Evolutionary conservation across 2,888 invertebrate species (phyloP), one percentile per base, ranked within the genome.

Genomic region (Osedax fenrisi): DNA sequence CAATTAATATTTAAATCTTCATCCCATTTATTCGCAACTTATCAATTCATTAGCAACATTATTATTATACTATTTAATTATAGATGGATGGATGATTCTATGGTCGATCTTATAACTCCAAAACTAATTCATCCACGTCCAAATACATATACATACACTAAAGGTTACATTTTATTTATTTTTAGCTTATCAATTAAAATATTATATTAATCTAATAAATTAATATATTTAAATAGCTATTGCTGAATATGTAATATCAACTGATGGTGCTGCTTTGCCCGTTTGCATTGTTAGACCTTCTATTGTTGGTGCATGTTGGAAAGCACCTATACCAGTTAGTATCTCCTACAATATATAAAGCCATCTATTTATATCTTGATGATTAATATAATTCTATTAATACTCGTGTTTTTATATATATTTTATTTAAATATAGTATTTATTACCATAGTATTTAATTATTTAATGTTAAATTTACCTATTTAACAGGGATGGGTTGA

Each of bases 101-200:
- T 84, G 77, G 62, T 86, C n/a, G 80, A 82, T 61, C 74, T 77
- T 68, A 80, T 86, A 59, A 84, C 85, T 0, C 83, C 83, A 2
- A 79, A 81, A 27, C 77, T 87, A 41, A 81, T 86, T 2, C 89
- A 90, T 67, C 88, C 89, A 76, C 87, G 90, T 26, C 92, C 93
- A 0, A 94, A 94, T 80, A 92, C 93, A 0, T 95, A 95, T 80
- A 91, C 91, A 0, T 92, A 91, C 81, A 90, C 92, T 0, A 94
- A 94, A 83, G 41, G 41, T 41, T 41, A 10, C 17, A 41, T 10
- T n/a, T n/a, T n/a, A n/a, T n/a, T n/a, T n/a, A n/a, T n/a, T n/a
- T n/a, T n/a, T n/a, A n/a, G n/a, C n/a, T n/a, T n/a, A n/a, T n/a
- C n/a, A n/a, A n/a, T n/a, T n/a, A n/a, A n/a, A n/a, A n/a, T n/a